Conservation (phyloP, 2,888 invertebrate species). For the Andrena bucephala region DNA sequence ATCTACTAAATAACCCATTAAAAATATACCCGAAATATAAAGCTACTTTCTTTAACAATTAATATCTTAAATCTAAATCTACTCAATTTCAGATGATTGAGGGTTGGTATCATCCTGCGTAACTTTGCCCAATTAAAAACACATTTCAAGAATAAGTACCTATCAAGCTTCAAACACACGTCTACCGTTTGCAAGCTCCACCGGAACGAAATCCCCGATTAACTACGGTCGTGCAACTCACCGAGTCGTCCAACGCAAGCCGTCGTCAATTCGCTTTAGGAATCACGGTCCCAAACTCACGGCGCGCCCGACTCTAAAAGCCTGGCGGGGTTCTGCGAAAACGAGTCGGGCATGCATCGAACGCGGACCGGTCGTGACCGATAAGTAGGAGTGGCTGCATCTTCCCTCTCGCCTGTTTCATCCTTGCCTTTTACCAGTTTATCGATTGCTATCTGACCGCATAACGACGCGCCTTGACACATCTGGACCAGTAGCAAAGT, state of each 20-base stretch:
- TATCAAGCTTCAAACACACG: neutral
- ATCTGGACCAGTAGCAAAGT: constrained; percentile 61
- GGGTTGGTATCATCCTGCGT: no score
- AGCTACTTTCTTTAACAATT: no score
- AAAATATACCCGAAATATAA: no score
- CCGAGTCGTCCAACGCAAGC: neutral
- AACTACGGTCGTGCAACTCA: neutral
- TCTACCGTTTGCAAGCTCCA: neutral
- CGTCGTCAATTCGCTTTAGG: neutral
- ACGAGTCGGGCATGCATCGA: constrained; percentile 7
- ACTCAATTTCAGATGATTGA: no score
- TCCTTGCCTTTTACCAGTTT: constrained; percentile 52
- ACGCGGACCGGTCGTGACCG: constrained; percentile 30
- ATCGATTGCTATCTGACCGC: constrained; percentile 65
- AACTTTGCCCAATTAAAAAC: no score
- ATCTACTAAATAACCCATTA: no score
- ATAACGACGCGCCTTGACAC: constrained; percentile 61
- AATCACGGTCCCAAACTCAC: neutral
- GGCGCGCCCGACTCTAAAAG: neutral
- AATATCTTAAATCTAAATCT: no score
- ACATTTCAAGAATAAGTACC: no score
- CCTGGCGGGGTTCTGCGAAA: neutral
- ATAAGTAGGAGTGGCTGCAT: constrained; percentile 50
- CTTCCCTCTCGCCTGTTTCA: constrained; percentile 44
- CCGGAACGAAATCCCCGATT: neutral